Percentiles rank a stretch among this genome's conserved stretches.
Conservation (phyloP, 1,140 invertebrate species). For the Trichoplusia ni region DNA sequence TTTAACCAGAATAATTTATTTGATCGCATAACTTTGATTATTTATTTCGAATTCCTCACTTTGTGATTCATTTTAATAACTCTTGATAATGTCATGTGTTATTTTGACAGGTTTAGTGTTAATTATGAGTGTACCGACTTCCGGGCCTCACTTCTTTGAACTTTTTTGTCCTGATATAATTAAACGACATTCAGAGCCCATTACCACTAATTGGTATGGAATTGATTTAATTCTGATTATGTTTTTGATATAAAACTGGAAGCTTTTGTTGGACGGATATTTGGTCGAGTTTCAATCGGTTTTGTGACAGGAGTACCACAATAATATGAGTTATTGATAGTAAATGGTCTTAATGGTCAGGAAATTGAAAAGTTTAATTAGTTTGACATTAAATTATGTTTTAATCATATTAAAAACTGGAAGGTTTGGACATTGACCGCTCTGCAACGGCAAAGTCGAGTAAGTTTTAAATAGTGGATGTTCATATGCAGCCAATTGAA, state of each 20-base stretch:
- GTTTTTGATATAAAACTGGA: neutral
- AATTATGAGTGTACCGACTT: slow-evolving; percentile 15
- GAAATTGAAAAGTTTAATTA: no score
- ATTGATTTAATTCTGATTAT: slow-evolving; percentile 16
- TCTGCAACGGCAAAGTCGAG: no score
- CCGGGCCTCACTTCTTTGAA: slow-evolving; percentile 2
- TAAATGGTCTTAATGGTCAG: no score
- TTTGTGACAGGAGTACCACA: no score
- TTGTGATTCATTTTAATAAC: slow-evolving; percentile 14
- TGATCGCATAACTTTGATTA: slow-evolving; percentile 1
- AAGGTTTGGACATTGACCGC: no score
- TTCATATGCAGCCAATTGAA: no score
- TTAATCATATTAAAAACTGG: no score
- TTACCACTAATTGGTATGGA: slow-evolving; percentile 17
- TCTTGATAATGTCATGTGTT: slow-evolving; percentile 11
- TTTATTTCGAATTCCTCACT: slow-evolving; percentile 1
- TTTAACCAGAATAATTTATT: neutral
- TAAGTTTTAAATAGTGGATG: no score
- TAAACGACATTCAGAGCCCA: slow-evolving; percentile 10
- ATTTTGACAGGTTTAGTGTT: slow-evolving; percentile 28
- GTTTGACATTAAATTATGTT: no score
- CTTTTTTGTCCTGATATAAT: slow-evolving; percentile 20
- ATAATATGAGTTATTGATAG: no score
- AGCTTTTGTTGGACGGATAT: neutral
- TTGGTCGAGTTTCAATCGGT: no score